phyloP scores from a whole-genome alignment of 2,113 vertebrate species.

The Thermophis baileyi region DNA sequence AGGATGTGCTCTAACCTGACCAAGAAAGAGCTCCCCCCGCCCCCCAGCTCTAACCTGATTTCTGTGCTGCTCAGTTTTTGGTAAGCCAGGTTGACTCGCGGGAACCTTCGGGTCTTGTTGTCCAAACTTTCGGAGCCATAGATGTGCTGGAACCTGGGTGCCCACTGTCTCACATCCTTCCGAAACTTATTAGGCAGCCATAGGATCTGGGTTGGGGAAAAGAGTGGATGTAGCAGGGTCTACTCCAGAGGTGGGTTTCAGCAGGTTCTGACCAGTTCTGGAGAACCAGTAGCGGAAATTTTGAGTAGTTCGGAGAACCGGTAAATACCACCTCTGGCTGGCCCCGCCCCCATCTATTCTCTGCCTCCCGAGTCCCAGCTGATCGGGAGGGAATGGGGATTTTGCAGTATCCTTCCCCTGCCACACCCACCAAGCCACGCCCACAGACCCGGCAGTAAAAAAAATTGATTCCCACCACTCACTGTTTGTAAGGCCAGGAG shows the following conservation, averaged over 20 bases:
- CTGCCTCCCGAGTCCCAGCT: too few relatives aligned
- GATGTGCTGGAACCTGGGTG: conserved; percentile 77
- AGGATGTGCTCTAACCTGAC: background rate
- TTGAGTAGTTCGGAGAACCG: too few relatives aligned
- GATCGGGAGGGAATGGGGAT: too few relatives aligned
- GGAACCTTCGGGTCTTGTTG: conserved; percentile 47
- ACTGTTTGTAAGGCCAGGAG: background rate
- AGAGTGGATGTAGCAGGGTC: background rate
- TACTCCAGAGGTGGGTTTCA: too few relatives aligned
- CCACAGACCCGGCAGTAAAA: too few relatives aligned
- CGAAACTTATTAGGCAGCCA: conserved; percentile 82
- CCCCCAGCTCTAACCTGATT: conserved; percentile 75
- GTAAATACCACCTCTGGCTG: too few relatives aligned
- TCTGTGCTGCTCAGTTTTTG: conserved; percentile 67
- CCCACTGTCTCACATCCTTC: conserved; percentile 63
- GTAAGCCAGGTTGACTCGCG: conserved; percentile 81
- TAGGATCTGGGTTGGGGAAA: conserved; percentile 73
- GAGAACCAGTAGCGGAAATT: too few relatives aligned
- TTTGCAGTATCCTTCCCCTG: too few relatives aligned
- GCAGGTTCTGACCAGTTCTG: too few relatives aligned
- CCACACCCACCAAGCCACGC: too few relatives aligned
- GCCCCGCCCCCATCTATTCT: too few relatives aligned
- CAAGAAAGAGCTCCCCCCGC: background rate
- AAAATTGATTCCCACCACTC: too few relatives aligned
- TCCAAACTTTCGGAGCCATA: conserved; percentile 64